These are phyloP conservation scores for Phocides pigmalion DNA, from an alignment of 1,140 invertebrate species.

Conservation along the genomic window DNA sequence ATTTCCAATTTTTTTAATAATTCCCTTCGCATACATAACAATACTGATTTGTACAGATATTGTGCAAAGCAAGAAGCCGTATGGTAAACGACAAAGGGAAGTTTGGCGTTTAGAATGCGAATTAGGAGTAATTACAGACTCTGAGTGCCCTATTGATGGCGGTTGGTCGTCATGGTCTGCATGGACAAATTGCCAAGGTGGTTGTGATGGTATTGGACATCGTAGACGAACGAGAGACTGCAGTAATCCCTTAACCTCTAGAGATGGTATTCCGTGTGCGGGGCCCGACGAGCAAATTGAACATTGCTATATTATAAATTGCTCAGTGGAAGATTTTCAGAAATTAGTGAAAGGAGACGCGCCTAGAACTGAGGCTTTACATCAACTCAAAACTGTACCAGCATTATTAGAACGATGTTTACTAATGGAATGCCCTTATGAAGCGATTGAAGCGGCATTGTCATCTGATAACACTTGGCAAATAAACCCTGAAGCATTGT, in stretches of 20 bases:
- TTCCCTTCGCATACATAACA: not conserved
- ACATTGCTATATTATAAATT: constrained; percentile 63
- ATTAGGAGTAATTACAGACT: constrained; percentile 61
- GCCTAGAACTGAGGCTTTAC: constrained; percentile 53
- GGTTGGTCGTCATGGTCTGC: constrained; percentile 67
- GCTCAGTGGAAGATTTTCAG: constrained; percentile 60
- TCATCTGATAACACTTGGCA: constrained; percentile 70
- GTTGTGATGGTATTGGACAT: constrained; percentile 64
- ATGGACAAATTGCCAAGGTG: constrained; percentile 63
- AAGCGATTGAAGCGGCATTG: constrained; percentile 61
- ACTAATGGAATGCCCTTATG: constrained; percentile 63
- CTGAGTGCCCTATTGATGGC: constrained; percentile 70
- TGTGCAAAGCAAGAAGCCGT: constrained; percentile 54
- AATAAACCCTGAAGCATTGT: constrained; percentile 62
- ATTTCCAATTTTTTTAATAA: not conserved
- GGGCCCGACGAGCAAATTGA: constrained; percentile 63
- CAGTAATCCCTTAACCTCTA: constrained; percentile 61
- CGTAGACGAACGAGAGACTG: constrained; percentile 57
- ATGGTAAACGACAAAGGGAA: constrained; percentile 50
- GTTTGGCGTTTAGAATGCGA: constrained; percentile 72
- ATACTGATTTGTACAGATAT: not conserved
- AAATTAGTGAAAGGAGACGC: constrained; percentile 54
- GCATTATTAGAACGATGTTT: constrained; percentile 66
- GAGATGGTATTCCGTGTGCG: constrained; percentile 61
- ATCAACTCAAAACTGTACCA: constrained; percentile 63